A percentile compares a stretch with the other conserved stretches of the same genome.
These are phyloP conservation scores for Intellagama lesueurii DNA, from an alignment of 2,797 vertebrate species.

Conservation along the genomic window DNA sequence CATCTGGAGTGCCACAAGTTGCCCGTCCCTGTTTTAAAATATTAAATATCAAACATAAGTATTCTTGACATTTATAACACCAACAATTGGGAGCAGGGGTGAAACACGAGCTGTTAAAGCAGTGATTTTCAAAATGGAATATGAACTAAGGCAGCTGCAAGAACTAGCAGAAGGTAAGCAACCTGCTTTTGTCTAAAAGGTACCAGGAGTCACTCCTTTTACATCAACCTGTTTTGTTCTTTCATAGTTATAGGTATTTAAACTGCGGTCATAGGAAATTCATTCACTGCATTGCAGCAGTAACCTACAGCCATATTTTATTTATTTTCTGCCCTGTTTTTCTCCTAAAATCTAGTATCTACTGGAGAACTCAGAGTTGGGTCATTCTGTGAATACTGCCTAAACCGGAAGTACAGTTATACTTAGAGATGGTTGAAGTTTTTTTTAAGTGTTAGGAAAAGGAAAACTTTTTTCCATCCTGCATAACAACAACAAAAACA, in stretches of 20 bases:
- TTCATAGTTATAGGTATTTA: neutral
- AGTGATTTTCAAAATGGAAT: neutral
- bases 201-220: neutral
- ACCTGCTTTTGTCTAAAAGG: neutral
- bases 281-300: neutral
- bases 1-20: neutral
- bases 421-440: neutral
- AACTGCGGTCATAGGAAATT: neutral
- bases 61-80: neutral
- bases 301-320: too few species aligned
- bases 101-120: neutral
- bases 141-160: neutral
- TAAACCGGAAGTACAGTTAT: neutral
- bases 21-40: neutral
- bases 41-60: neutral
- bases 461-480: too few species aligned
- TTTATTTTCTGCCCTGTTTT: too few species aligned
- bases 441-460: too few species aligned
- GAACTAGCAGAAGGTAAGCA: neutral
- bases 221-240: neutral
- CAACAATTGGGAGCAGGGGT: neutral
- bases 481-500: too few species aligned
- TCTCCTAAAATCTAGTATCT: neutral
- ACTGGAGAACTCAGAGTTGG: neutral
- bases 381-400: neutral